These are phyloP conservation scores for Gyrodactylus bullatarudis DNA, from an alignment of 1,140 invertebrate genomes.

Conservation along the genomic window DNA sequence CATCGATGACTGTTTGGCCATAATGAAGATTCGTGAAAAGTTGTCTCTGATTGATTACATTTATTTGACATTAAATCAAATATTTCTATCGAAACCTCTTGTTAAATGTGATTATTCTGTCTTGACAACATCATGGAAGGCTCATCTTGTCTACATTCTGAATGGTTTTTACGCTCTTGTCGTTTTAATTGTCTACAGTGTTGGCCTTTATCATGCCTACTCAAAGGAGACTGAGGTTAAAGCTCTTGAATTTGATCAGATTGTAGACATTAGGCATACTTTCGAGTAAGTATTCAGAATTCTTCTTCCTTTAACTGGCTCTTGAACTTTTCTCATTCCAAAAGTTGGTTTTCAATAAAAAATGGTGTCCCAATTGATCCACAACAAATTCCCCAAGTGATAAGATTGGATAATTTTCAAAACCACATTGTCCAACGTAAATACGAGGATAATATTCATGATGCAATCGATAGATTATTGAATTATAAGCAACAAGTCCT, in stretches of 20 bases:
- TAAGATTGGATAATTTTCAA: neutral
- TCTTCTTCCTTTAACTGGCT: neutral
- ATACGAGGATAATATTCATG: neutral
- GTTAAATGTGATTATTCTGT: neutral
- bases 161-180: neutral
- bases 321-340: neutral
- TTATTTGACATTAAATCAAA: neutral
- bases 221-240: neutral
- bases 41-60: neutral
- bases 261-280: neutral
- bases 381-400: neutral
- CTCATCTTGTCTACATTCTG: neutral
- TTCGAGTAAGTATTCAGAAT: neutral
- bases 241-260: neutral
- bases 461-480: neutral
- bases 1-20: neutral
- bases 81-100: neutral
- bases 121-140: neutral
- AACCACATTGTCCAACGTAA: neutral
- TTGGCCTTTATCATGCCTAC: neutral
- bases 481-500: neutral
- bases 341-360: neutral
- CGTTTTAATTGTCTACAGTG: neutral
- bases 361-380: neutral
- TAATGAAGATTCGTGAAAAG: neutral